Evolutionary conservation across 30 jellyfish, hydroid and myxozoan species (phyloP), one percentile per base, ranked within the genome.

Genomic region (Nemopilema nomurai): DNA sequence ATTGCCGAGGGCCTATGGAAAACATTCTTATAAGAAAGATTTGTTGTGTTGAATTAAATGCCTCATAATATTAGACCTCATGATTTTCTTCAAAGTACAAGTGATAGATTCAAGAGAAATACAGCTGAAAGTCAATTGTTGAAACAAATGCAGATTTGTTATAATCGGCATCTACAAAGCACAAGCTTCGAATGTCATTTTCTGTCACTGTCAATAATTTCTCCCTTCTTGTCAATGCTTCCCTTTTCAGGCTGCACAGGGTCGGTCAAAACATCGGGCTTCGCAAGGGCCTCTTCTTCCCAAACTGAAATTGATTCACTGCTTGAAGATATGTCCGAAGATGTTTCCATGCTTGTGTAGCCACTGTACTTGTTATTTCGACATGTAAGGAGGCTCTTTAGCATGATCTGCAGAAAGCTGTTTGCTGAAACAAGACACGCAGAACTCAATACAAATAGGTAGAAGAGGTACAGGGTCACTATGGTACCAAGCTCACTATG

Each of bases 201-300:
- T n/a, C n/a, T n/a, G n/a, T n/a, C n/a, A n/a, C 13, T 41, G 57
- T 41, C 57, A 41, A 41, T 71, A 1, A 73, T 20, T 41, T 73
- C 69, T 22, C 41, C 83, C 18, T 73, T 73, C 23, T 31, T 32
- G 17, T 26, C 70, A 41, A 73, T 73, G 18, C 17, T 21, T 16
- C 25, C 81, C 17, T 83, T 78, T 33, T 72, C 91, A 8, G 97
- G 97, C 84, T 89, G 97, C 24, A 89, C 90, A 17, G 51, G 31
- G 51, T 82, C 90, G 1, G 97, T 82, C 21, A 75, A 6, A 25
- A 89, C 82, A 57, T 74, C 88, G 1, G 97, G 97, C 62, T 83
- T 89, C 76, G 93, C 93, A 0, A 89, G 67, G 23, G 51, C 84
- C 20, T 71, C 91, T 67, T 89, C 93, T 17, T 92, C 83, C 16